Conservation (phyloP, 2,797 vertebrate genomes). For the Benthosema pterotum region DNA sequence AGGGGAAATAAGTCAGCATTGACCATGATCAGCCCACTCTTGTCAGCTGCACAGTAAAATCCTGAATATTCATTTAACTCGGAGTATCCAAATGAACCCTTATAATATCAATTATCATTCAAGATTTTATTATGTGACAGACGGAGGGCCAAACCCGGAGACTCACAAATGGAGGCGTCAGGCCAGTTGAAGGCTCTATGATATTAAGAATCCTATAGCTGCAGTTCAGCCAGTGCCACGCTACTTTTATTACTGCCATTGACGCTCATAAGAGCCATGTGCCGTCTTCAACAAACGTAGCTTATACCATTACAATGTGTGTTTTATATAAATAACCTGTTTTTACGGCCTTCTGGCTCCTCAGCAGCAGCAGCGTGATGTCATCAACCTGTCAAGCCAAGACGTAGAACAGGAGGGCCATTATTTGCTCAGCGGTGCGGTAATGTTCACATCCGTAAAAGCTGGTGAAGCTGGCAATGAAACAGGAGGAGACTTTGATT, state of each 20-base stretch:
- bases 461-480: conserved; percentile 54
- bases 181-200: conserved; percentile 35
- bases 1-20: neutral
- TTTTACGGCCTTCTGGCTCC: conserved; percentile 49
- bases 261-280: conserved; percentile 32
- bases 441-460: conserved; percentile 65
- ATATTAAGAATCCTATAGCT: conserved; percentile 4
- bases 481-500: conserved; percentile 61
- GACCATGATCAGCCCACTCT: too few relatives aligned
- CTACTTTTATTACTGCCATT: conserved; percentile 26
- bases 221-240: conserved; percentile 12
- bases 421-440: conserved; percentile 50
- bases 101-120: too few relatives aligned
- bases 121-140: conserved; percentile 19
- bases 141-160: conserved; percentile 46
- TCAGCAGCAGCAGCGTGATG: conserved; percentile 51
- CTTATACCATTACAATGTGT: conserved; percentile 43
- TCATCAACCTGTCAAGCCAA: conserved; percentile 50
- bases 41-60: too few relatives aligned
- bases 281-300: conserved; percentile 17
- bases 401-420: conserved; percentile 61
- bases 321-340: conserved; percentile 55
- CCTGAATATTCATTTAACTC: too few relatives aligned
- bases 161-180: conserved; percentile 34
- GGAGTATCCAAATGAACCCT: too few relatives aligned